These are phyloP conservation scores for Ficedula albicollis DNA, from an alignment of 2,797 vertebrate genomes.

Conservation along the genomic window DNA sequence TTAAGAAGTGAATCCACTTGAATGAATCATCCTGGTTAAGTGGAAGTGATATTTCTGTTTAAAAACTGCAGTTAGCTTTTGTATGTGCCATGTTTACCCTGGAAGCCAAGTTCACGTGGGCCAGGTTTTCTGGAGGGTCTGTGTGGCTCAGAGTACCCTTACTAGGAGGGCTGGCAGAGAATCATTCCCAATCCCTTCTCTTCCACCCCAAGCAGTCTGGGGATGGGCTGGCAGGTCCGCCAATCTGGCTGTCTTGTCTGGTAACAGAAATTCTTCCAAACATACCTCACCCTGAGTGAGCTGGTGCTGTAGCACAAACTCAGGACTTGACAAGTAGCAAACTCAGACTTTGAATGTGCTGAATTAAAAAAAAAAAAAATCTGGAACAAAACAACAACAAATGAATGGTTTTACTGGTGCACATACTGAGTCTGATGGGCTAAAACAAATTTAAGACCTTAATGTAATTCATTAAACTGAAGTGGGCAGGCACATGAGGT, in stretches of 20 bases:
- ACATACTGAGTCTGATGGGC: not conserved
- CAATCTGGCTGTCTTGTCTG: not conserved
- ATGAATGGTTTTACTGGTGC: not conserved
- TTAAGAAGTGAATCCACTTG: not conserved
- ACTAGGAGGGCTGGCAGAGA: not conserved
- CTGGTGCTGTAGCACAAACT: not conserved
- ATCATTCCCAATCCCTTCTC: not conserved
- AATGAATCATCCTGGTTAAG: not conserved
- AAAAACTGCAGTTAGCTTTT: not conserved
- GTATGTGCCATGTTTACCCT: accelerated
- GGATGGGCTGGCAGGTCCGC: not conserved
- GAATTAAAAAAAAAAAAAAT: not conserved
- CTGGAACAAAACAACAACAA: not conserved
- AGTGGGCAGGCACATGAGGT: not conserved
- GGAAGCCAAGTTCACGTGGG: not conserved
- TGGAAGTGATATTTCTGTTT: not conserved
- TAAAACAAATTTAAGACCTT: not conserved
- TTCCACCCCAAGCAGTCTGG: not conserved
- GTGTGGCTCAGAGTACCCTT: not conserved
- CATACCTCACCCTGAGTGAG: accelerated
- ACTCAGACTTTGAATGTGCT: not conserved
- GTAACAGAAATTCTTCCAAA: not conserved
- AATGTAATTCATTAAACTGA: not conserved
- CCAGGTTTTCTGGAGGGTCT: not conserved
- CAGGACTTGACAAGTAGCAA: not conserved